These are phyloP conservation scores for Hypotaenidia okinawae DNA, from an alignment of 2,797 vertebrate species.

Conservation along the genomic window DNA sequence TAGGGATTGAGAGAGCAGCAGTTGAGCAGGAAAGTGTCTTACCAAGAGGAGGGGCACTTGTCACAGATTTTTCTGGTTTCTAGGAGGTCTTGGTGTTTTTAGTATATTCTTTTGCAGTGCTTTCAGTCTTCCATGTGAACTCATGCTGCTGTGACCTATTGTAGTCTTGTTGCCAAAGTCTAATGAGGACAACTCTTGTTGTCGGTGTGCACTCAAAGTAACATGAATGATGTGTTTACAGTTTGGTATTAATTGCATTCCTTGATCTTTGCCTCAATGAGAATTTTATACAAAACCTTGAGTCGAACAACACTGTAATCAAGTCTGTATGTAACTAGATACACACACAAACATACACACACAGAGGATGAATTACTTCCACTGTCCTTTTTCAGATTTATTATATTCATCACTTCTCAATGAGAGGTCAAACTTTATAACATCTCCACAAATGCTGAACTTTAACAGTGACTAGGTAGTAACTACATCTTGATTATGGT, in stretches of 20 bases:
- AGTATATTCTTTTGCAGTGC: constrained; percentile 77
- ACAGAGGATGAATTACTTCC: constrained; percentile 43
- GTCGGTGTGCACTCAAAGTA: constrained; percentile 72
- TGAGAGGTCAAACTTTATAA: constrained; percentile 45
- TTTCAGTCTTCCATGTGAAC: constrained; percentile 78
- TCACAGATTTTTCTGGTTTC: constrained; percentile 59
- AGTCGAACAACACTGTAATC: constrained; percentile 65
- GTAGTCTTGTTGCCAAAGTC: constrained; percentile 80
- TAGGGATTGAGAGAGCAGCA: constrained; percentile 52
- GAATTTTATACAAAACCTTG: constrained; percentile 71
- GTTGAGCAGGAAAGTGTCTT: constrained; percentile 50
- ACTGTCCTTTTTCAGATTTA: constrained; percentile 57
- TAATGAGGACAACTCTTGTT: constrained; percentile 64
- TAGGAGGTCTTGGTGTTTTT: constrained; percentile 73
- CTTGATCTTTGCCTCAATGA: constrained; percentile 74
- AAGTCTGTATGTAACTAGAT: constrained; percentile 54
- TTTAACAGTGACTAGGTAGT: constrained; percentile 25
- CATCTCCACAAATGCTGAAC: constrained; percentile 44
- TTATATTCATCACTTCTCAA: constrained; percentile 54
- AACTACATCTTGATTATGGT: constrained; percentile 55
- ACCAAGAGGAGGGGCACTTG: constrained; percentile 43
- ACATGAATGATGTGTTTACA: constrained; percentile 74
- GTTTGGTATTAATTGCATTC: constrained; percentile 81
- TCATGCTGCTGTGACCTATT: constrained; percentile 78
- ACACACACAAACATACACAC: constrained; percentile 16